These are phyloP conservation scores for Toxostoma redivivum DNA, from an alignment of 2,113 vertebrate genomes.

Conservation along the genomic window DNA sequence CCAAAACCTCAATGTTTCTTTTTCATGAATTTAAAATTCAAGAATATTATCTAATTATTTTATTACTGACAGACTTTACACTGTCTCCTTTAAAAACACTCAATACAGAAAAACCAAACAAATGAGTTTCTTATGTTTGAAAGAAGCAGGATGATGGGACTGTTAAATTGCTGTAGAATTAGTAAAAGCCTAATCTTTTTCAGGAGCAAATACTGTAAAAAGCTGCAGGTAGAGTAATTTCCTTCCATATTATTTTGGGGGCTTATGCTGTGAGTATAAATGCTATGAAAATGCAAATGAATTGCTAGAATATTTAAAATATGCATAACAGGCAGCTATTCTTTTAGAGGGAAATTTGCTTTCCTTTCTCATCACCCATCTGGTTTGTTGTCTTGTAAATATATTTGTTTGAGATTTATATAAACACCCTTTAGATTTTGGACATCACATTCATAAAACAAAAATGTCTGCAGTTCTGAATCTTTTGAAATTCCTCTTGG, in stretches of 20 bases:
- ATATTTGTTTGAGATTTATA: neutral
- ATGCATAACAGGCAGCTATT: neutral
- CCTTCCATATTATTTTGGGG: neutral
- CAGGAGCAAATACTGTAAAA: neutral
- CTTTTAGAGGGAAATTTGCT: neutral
- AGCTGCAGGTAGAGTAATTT: slow-evolving; percentile 23
- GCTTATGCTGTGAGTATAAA: neutral
- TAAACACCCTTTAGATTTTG: neutral
- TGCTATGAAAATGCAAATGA: slow-evolving; percentile 25
- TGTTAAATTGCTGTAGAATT: slow-evolving; percentile 10
- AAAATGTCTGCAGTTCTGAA: neutral
- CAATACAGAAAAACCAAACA: neutral
- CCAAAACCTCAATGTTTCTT: neutral
- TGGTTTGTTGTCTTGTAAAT: neutral
- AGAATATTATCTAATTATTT: slow-evolving; percentile 2
- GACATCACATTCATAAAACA: neutral
- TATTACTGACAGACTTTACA: neutral
- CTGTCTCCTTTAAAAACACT: neutral
- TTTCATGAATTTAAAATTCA: slow-evolving; percentile 7
- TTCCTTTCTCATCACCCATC: neutral
- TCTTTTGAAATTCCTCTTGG: neutral
- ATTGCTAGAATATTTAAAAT: neutral
- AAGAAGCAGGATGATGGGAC: neutral
- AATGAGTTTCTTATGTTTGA: neutral
- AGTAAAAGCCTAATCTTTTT: slow-evolving; percentile 7